Evolutionary conservation across 1,140 invertebrate genomes (phyloP).

Genomic region (Leptinotarsa lineolata): DNA sequence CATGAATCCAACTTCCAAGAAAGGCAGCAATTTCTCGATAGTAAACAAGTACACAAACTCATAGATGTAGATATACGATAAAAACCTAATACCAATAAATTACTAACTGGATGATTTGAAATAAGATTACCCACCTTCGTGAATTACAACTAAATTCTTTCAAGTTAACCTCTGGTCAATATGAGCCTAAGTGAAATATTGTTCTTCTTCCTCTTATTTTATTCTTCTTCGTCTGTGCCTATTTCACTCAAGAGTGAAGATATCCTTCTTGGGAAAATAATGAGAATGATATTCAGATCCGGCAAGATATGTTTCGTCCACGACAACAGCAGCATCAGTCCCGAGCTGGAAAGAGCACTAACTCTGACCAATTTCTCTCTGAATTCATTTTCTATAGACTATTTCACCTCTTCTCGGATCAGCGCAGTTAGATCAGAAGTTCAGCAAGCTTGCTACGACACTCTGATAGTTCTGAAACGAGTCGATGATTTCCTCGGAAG

Average conservation of each 20-base stretch:
- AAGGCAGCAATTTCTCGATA: too few relatives aligned
- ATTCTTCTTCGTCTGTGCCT: neutral
- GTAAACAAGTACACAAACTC: too few relatives aligned
- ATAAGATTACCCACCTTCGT: too few relatives aligned
- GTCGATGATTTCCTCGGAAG: neutral
- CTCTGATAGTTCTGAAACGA: neutral
- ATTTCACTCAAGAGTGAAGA: neutral
- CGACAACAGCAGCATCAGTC: neutral
- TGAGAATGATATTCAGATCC: neutral
- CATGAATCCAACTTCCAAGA: too few relatives aligned
- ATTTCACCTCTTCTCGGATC: neutral
- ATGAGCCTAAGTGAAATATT: too few relatives aligned
- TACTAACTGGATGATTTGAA: too few relatives aligned
- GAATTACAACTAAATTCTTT: too few relatives aligned
- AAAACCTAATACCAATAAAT: too few relatives aligned
- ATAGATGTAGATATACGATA: too few relatives aligned
- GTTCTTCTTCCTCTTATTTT: too few relatives aligned
- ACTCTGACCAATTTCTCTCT: neutral
- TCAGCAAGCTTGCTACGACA: neutral
- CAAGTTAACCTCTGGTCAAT: too few relatives aligned
- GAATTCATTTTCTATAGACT: neutral
- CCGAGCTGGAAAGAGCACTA: neutral
- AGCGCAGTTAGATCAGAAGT: neutral
- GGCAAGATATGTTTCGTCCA: neutral
- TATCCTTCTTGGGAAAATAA: neutral